Percentiles rank a stretch among this genome's conserved stretches.
These are phyloP conservation scores for Trachelus tabidus DNA, from an alignment of 2,888 invertebrate genomes.

Conservation along the genomic window DNA sequence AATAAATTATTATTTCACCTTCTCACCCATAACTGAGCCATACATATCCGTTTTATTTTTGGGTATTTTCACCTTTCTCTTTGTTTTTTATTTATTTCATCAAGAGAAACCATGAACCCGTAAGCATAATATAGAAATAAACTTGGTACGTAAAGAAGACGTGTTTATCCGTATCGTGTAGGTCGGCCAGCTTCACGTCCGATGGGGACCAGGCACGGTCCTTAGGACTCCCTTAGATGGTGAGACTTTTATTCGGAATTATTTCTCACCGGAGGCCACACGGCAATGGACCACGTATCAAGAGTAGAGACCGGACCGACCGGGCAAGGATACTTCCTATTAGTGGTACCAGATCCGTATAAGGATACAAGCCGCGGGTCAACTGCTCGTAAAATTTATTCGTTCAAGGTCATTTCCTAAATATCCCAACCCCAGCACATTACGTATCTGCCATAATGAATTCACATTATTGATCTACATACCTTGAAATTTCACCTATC, in stretches of 20 bases:
- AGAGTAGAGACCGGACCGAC: conserved; percentile 18
- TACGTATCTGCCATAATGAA: neutral
- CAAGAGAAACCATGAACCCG: conserved; percentile 16
- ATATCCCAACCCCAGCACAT: conserved; percentile 14
- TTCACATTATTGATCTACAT: neutral
- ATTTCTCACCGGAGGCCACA: conserved; percentile 46
- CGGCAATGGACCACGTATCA: conserved; percentile 10
- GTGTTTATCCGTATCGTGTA: conserved; percentile 13
- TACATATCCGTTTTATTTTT: neutral
- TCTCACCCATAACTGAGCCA: neutral
- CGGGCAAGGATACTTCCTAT: conserved; percentile 31
- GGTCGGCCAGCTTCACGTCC: conserved; percentile 22
- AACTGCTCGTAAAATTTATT: conserved; percentile 5
- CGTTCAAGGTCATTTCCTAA: conserved; percentile 24
- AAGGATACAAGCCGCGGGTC: conserved; percentile 27
- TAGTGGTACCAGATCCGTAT: conserved; percentile 18
- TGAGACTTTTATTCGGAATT: conserved; percentile 51
- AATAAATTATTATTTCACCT: neutral
- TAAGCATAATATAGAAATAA: conserved; percentile 7
- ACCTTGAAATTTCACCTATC: neutral
- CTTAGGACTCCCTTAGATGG: conserved; percentile 58
- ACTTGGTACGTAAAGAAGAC: neutral
- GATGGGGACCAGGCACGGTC: conserved; percentile 28
- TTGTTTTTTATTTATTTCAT: neutral
- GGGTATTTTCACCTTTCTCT: neutral